Evolutionary conservation across 2,797 vertebrate genomes (phyloP).

Genomic region (Sebastes matsubarae): DNA sequence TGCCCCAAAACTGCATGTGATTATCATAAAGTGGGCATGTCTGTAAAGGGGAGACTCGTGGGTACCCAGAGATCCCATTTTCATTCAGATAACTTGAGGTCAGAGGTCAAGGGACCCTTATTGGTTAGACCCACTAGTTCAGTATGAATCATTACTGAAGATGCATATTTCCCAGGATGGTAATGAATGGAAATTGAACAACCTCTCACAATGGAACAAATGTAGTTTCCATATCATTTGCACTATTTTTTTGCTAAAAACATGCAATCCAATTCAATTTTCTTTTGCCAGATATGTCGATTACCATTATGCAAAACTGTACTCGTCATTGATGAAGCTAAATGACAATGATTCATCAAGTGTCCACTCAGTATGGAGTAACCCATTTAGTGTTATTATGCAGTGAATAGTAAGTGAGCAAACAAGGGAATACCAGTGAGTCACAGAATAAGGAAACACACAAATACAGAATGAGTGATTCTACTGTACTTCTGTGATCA

Average conservation of each 20-base stretch:
- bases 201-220: not conserved
- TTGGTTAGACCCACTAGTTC: too few species aligned
- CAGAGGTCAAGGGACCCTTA: too few species aligned
- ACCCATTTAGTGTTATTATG: not conserved
- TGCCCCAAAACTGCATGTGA: too few species aligned
- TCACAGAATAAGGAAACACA: not conserved
- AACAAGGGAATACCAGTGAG: not conserved
- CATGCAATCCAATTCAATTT: not conserved
- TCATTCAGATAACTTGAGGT: too few species aligned
- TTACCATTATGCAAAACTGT: not conserved
- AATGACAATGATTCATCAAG: not conserved
- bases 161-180: not conserved
- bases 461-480: not conserved
- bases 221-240: not conserved
- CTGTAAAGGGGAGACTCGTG: too few species aligned
- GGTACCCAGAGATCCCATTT: fast-evolving
- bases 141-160: not conserved
- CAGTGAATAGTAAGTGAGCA: not conserved
- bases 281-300: not conserved
- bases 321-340: not conserved
- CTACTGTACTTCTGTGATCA: not conserved
- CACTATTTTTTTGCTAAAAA: not conserved
- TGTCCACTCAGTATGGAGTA: not conserved
- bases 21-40: too few species aligned
- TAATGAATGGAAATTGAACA: not conserved